Evolutionary conservation across 2,888 invertebrate genomes (phyloP), one percentile per base, ranked within the genome.

Genomic region (Oasisia sp.): DNA sequence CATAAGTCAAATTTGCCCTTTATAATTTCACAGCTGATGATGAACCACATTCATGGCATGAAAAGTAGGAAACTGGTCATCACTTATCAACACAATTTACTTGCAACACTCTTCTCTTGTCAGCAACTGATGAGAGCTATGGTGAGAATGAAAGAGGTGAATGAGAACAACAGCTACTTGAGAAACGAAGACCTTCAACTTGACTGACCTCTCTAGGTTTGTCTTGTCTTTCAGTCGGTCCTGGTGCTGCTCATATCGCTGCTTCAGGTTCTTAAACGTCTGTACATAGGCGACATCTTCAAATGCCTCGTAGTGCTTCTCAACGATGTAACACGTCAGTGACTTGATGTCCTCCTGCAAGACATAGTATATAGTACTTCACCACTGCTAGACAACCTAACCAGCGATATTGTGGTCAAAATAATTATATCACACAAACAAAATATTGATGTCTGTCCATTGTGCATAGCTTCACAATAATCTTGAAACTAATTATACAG

Each of bases 241-340:
- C 93, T 95, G 95, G 92, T 96, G 95, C 94, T 96, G 96, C 50
- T 96, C 96, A 93, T 96, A 96, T 38, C 95, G 94, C 92, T 94
- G 92, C 97, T 98, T 98, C 94, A 99, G 97, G 94, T 98, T 98
- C 97, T 98, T 98, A 97, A 99, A 99, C 74, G 99, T 99, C 97
- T 99, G 99, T 95, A 99, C 99, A 97, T 99, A 99, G 96, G 98
- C 98, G 95, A 99, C 98, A 96, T 98, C 98, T 96, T 99, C 99
- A 96, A 99, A 97, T 12, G 91, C 98, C 97, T 98, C 98, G 95
- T 98, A 98, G 97, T 99, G 99, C 96, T 98, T 98, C 97, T 99
- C 99, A 94, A 99, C 98, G 94, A 99, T 98, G 97, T 99, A 98
- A 93, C 98, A 98, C 93, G 96, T 96, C 93, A 97, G 95, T 74